These are phyloP conservation scores for Watsonalla cultraria DNA, from an alignment of 2,888 invertebrate genomes.

Conservation along the genomic window DNA sequence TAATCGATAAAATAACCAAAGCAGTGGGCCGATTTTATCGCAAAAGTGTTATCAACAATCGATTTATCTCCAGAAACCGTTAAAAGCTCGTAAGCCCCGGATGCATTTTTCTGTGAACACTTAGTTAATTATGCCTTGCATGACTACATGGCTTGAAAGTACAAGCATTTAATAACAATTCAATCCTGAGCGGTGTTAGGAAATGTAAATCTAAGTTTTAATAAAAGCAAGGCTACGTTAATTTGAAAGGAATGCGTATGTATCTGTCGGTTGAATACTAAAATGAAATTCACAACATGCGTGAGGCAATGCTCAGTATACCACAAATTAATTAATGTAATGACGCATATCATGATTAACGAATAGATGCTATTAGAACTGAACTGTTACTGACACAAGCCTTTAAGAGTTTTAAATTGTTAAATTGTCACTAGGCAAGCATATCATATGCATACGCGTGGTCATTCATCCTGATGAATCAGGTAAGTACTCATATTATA, in stretches of 20 bases:
- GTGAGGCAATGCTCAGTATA: constrained; percentile 25
- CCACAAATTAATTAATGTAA: constrained; percentile 15
- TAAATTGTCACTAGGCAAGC: constrained; percentile 41
- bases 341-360: constrained; percentile 17
- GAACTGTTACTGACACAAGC: constrained; percentile 1
- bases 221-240: constrained; percentile 32
- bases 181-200: constrained; percentile 1
- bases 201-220: constrained; percentile 21
- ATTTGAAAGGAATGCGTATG: constrained; percentile 17
- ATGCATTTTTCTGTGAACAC: constrained; percentile 30
- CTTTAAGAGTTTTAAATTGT: constrained; percentile 31
- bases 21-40: constrained; percentile 45
- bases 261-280: constrained; percentile 25
- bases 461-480: constrained; percentile 31
- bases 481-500: background rate
- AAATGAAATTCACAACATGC: constrained; percentile 27
- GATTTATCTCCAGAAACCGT: constrained; percentile 25
- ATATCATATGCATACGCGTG: constrained; percentile 18
- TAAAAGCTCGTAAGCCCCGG: constrained; percentile 31
- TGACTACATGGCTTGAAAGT: constrained; percentile 18
- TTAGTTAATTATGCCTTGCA: constrained; percentile 26
- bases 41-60: constrained; percentile 31
- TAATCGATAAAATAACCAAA: constrained; percentile 60
- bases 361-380: constrained; percentile 10
- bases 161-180: constrained; percentile 17